These are phyloP conservation scores for Neosilurus mollespiculum DNA, from an alignment of 2,797 vertebrate species.

Conservation along the genomic window DNA sequence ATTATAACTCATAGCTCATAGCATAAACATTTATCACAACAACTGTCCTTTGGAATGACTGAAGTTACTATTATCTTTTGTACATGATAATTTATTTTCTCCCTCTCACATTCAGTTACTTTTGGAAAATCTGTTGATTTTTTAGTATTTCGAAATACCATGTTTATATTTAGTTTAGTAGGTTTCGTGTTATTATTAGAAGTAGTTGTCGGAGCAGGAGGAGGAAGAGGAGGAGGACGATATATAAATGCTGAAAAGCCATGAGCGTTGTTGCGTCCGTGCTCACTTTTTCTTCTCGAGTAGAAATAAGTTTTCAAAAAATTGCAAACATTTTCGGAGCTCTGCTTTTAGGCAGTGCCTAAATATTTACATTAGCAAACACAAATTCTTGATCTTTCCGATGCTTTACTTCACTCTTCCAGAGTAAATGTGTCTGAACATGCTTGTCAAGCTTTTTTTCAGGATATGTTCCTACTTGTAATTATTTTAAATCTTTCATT, in stretches of 20 bases:
- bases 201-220: no score
- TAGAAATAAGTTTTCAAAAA: no score
- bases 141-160: not conserved
- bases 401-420: not conserved
- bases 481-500: not conserved
- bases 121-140: not conserved
- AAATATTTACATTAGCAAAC: no score
- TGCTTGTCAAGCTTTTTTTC: not conserved
- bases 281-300: no score
- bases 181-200: no score
- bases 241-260: no score
- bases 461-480: not conserved
- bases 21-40: not conserved
- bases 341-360: no score
- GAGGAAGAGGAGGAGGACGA: no score
- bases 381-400: not conserved
- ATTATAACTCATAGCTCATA: not conserved
- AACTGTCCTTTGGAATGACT: not conserved
- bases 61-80: not conserved
- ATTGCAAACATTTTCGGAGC: no score
- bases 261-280: no score
- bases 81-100: not conserved
- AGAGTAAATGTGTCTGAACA: conserved; percentile 19
- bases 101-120: not conserved
- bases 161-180: not conserved